Conservation (phyloP, 2,888 invertebrate species). For the Lycia hirtaria region DNA sequence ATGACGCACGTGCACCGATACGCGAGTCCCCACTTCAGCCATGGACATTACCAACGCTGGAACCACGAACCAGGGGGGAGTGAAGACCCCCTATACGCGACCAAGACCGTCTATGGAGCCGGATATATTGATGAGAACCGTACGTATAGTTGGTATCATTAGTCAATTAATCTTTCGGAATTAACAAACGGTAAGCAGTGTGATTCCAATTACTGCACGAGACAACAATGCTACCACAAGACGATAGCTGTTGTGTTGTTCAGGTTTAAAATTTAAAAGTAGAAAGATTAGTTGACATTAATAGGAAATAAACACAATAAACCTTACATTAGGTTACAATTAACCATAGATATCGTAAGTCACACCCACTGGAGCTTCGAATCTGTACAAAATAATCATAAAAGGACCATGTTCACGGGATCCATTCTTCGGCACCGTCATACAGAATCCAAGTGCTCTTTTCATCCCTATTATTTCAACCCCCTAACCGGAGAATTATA, state of each 20-base stretch:
- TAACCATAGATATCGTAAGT: slow-evolving; percentile 85
- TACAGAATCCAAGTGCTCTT: slow-evolving; percentile 56
- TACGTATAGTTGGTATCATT: slow-evolving; percentile 72
- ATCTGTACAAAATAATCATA: slow-evolving; percentile 66
- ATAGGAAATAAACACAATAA: slow-evolving; percentile 53
- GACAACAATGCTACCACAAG: slow-evolving; percentile 10
- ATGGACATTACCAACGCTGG: slow-evolving; percentile 81
- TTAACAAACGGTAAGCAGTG: slow-evolving; percentile 23
- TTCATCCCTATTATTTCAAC: slow-evolving; percentile 50
- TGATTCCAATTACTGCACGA: background rate
- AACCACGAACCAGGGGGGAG: slow-evolving; percentile 82
- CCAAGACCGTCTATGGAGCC: slow-evolving; percentile 84
- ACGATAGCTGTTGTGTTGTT: slow-evolving; percentile 14
- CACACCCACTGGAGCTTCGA: slow-evolving; percentile 70
- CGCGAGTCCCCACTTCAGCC: slow-evolving; percentile 82
- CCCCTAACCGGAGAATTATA: slow-evolving; percentile 59
- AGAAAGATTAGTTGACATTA: slow-evolving; percentile 64
- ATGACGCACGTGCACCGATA: slow-evolving; percentile 82
- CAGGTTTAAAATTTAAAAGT: slow-evolving; percentile 17
- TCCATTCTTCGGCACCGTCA: slow-evolving; percentile 44
- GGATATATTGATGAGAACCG: slow-evolving; percentile 84
- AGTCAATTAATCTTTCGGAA: slow-evolving; percentile 52
- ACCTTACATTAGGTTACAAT: slow-evolving; percentile 64
- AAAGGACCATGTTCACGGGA: slow-evolving; percentile 44
- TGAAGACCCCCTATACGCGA: slow-evolving; percentile 80